Conservation (phyloP, 2,888 invertebrate genomes). For the Campopleginae sp. region DNA sequence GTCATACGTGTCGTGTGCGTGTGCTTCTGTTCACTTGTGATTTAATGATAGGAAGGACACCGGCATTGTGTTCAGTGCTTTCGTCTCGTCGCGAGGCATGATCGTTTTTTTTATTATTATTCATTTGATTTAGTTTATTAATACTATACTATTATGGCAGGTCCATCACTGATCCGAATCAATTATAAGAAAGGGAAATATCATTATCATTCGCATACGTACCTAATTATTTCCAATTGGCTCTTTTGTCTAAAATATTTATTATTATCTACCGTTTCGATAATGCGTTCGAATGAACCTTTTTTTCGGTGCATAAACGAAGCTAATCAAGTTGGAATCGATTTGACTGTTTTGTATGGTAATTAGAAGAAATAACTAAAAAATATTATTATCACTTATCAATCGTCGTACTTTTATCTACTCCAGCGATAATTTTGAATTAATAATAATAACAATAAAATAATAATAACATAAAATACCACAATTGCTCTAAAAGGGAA, state of each 20-base stretch:
- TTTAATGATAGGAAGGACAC: slow-evolving; percentile 61
- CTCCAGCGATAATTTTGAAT: slow-evolving; percentile 4
- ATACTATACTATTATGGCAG: background rate
- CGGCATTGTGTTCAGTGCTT: slow-evolving; percentile 70
- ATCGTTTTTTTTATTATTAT: slow-evolving; percentile 44
- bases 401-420: background rate
- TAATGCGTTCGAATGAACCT: slow-evolving; percentile 52
- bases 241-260: slow-evolving; percentile 16
- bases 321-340: background rate
- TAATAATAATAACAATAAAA: slow-evolving; percentile 36
- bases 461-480: slow-evolving; percentile 22
- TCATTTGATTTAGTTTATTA: slow-evolving; percentile 1
- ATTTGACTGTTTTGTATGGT: slow-evolving; percentile 14
- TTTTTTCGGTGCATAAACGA: background rate
- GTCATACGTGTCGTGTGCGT: slow-evolving; percentile 42
- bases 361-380: slow-evolving; percentile 3
- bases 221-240: slow-evolving; percentile 33
- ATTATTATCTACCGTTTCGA: slow-evolving; percentile 29
- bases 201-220: slow-evolving; percentile 44
- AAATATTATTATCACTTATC: background rate
- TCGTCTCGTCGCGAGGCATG: slow-evolving; percentile 69
- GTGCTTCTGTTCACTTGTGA: slow-evolving; percentile 19
- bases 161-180: slow-evolving; percentile 12
- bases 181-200: background rate
- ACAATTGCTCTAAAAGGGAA: slow-evolving; percentile 34